Percentiles rank a stretch among this genome's conserved stretches.
phyloP scores from a whole-genome alignment of 1,140 invertebrate genomes.

The Brachionus manjavacas region DNA sequence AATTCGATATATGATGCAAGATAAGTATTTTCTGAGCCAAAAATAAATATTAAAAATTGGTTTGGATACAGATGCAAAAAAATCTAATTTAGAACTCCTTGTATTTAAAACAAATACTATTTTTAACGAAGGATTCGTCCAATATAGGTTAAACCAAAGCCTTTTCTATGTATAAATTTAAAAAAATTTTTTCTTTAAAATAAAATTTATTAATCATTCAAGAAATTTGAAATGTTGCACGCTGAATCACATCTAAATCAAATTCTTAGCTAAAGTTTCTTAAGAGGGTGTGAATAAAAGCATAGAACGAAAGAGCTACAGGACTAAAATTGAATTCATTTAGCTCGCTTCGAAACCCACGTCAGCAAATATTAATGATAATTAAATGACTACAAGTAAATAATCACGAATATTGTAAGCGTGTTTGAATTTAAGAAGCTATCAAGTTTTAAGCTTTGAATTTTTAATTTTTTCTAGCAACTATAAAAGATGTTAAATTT shows the following conservation, averaged over 20 bases:
- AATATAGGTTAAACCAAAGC: background rate
- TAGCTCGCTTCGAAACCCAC: background rate
- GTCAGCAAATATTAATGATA: constrained; percentile 21
- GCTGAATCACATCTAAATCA: constrained; percentile 1
- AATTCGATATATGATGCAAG: background rate
- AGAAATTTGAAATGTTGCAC: constrained; percentile 2
- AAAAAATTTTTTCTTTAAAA: background rate
- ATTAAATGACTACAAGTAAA: constrained; percentile 8
- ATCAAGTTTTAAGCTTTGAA: constrained; percentile 17
- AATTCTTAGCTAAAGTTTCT: background rate
- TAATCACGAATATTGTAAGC: background rate
- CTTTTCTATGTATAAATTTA: background rate
- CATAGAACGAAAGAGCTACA: background rate
- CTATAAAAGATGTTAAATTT: constrained; percentile 3
- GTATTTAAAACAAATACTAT: background rate
- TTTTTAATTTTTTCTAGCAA: constrained; percentile 4
- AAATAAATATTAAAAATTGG: background rate
- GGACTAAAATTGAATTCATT: background rate
- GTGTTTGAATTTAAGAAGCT: background rate
- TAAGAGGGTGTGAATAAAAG: constrained; percentile 16
- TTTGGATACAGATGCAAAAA: background rate
- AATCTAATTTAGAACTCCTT: background rate
- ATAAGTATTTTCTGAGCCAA: background rate
- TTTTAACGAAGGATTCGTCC: background rate
- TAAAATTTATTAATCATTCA: background rate